Conservation (phyloP, 1,140 invertebrate genomes). For the Drosophila jambulina region DNA sequence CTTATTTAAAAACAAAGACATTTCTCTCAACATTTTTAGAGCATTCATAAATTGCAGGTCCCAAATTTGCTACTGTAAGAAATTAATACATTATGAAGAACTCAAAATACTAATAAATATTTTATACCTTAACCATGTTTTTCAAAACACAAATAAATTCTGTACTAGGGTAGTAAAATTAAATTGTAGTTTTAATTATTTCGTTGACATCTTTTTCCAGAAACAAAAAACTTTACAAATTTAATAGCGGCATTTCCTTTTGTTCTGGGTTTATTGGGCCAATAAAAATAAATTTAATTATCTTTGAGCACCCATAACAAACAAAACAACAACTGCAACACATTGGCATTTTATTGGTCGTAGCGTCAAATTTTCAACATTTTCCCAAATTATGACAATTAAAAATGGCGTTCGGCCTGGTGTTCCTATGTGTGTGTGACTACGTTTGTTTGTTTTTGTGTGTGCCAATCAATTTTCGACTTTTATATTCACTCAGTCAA, state of each 20-base stretch:
- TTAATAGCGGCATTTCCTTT: background rate
- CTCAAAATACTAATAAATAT: background rate
- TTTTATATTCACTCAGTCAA: slow-evolving; percentile 82
- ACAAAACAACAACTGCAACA: slow-evolving; percentile 23
- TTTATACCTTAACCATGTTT: background rate
- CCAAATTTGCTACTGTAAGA: background rate
- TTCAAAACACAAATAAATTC: slow-evolving; percentile 1
- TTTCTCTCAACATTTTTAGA: background rate
- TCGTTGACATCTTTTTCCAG: slow-evolving; percentile 1
- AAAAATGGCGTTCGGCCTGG: slow-evolving; percentile 42
- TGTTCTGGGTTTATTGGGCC: slow-evolving; percentile 40
- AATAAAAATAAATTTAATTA: slow-evolving; percentile 62
- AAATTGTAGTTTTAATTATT: slow-evolving; percentile 17
- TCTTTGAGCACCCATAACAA: slow-evolving; percentile 52
- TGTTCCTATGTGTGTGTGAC: background rate
- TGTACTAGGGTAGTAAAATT: slow-evolving; percentile 5
- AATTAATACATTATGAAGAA: background rate
- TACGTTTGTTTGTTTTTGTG: slow-evolving; percentile 55
- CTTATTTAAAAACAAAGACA: too few relatives aligned
- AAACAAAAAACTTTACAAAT: slow-evolving; percentile 8
- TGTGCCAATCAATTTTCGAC: slow-evolving; percentile 80
- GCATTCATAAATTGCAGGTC: background rate
- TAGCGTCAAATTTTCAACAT: slow-evolving; percentile 52
- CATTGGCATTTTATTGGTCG: slow-evolving; percentile 63
- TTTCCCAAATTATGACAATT: slow-evolving; percentile 69